phyloP scores from a whole-genome alignment of 2,113 vertebrate genomes.

The Galbula dea region DNA sequence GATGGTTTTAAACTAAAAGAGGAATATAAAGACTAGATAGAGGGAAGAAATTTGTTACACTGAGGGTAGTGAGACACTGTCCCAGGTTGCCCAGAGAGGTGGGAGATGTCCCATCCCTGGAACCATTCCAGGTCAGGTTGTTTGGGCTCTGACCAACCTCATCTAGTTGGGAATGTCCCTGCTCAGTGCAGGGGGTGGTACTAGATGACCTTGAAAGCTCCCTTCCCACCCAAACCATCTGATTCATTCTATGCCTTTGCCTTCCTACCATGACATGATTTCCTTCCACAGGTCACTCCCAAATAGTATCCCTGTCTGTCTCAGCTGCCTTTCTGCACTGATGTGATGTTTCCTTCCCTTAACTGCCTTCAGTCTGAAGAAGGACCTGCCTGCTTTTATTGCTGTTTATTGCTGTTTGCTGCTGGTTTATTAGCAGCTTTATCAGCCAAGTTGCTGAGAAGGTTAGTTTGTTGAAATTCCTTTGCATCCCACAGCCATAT shows the following conservation, averaged over 20 bases:
- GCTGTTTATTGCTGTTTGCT: not conserved
- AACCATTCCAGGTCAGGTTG: no score
- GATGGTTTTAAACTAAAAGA: no score
- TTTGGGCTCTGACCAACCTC: no score
- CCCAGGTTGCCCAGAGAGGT: no score
- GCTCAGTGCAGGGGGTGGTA: no score
- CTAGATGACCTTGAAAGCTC: not conserved
- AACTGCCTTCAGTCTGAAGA: not conserved
- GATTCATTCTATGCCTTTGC: not conserved
- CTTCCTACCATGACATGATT: not conserved
- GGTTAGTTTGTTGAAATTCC: not conserved
- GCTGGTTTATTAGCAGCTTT: not conserved
- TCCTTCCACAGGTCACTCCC: not conserved
- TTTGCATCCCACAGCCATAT: not conserved
- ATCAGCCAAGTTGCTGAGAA: constrained; percentile 6
- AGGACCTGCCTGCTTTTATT: not conserved
- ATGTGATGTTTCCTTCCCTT: not conserved
- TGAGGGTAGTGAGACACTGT: no score
- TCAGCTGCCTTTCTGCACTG: not conserved
- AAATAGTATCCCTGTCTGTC: not conserved
- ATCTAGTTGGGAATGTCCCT: no score
- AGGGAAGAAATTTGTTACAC: no score
- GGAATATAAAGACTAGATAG: no score
- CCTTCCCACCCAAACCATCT: no score
- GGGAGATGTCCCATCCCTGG: no score